Percentiles rank a stretch among this genome's conserved stretches.
Conservation (phyloP, 1,140 invertebrate genomes). For the Ostrea edulis region DNA sequence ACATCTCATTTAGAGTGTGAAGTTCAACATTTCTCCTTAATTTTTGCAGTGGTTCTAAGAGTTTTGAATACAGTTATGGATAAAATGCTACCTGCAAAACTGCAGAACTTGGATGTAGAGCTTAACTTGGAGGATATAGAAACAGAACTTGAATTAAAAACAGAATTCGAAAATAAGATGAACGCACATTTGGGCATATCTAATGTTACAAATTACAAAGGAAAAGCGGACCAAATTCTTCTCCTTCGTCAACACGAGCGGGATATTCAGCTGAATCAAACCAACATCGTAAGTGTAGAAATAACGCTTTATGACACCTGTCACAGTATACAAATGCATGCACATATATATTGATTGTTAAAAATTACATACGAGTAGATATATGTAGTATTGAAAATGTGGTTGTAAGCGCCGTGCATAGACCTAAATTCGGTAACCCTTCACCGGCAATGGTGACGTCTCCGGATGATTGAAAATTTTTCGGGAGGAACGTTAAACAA, state of each 20-base stretch:
- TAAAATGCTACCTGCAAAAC: background rate
- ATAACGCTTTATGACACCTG: too few relatives aligned
- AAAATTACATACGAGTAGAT: too few relatives aligned
- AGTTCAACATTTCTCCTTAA: too few relatives aligned
- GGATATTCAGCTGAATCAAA: background rate
- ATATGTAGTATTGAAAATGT: too few relatives aligned
- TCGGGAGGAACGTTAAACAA: too few relatives aligned
- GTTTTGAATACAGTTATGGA: conserved; percentile 29
- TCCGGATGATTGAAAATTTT: too few relatives aligned
- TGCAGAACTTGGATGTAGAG: conserved; percentile 8
- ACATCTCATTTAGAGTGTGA: too few relatives aligned
- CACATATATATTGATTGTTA: too few relatives aligned
- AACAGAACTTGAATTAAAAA: background rate
- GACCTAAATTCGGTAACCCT: too few relatives aligned
- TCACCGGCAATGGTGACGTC: too few relatives aligned
- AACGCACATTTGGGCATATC: background rate
- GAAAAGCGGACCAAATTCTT: background rate
- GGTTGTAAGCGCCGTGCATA: too few relatives aligned
- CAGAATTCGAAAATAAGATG: conserved; percentile 21
- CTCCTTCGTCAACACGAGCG: background rate
- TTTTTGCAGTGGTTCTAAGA: background rate
- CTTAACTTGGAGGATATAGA: conserved; percentile 3
- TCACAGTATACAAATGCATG: too few relatives aligned
- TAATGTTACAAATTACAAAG: conserved; percentile 2
- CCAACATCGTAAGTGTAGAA: background rate